These are phyloP conservation scores for Aphaenogaster ashmeadi DNA, from an alignment of 1,140 invertebrate species.

Conservation along the genomic window DNA sequence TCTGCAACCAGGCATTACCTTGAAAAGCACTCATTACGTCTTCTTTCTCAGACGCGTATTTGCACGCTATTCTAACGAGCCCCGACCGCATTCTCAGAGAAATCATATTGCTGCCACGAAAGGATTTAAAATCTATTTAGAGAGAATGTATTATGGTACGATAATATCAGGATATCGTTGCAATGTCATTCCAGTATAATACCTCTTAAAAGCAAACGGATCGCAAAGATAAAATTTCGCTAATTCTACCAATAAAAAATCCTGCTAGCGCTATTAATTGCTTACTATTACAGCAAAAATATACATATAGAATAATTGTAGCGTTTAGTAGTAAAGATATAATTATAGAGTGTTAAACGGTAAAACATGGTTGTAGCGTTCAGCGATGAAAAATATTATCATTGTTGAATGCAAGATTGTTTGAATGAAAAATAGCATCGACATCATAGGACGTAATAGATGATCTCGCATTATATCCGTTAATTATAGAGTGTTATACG, in stretches of 20 bases:
- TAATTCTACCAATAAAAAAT: background rate
- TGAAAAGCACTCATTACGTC: slow-evolving; percentile 61
- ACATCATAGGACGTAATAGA: background rate
- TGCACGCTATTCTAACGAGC: slow-evolving; percentile 58
- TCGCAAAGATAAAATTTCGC: background rate
- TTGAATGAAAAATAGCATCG: background rate
- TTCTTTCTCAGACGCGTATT: slow-evolving; percentile 59
- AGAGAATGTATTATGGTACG: slow-evolving; percentile 4
- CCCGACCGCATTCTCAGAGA: slow-evolving; percentile 7
- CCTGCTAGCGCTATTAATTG: background rate
- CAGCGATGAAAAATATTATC: background rate
- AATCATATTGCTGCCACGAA: slow-evolving; percentile 22
- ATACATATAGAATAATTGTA: background rate
- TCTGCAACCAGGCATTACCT: slow-evolving; percentile 36
- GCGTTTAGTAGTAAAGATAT: background rate
- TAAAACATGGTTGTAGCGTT: background rate
- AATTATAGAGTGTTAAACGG: background rate
- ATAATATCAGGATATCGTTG: background rate
- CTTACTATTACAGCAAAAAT: background rate
- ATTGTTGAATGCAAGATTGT: background rate
- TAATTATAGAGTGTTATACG: background rate
- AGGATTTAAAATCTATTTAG: slow-evolving; percentile 35
- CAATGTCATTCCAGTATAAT: background rate
- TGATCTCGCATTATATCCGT: background rate
- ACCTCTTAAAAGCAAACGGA: background rate